These are phyloP conservation scores for Cantharis rufa DNA, from an alignment of 2,888 invertebrate species.

Conservation along the genomic window DNA sequence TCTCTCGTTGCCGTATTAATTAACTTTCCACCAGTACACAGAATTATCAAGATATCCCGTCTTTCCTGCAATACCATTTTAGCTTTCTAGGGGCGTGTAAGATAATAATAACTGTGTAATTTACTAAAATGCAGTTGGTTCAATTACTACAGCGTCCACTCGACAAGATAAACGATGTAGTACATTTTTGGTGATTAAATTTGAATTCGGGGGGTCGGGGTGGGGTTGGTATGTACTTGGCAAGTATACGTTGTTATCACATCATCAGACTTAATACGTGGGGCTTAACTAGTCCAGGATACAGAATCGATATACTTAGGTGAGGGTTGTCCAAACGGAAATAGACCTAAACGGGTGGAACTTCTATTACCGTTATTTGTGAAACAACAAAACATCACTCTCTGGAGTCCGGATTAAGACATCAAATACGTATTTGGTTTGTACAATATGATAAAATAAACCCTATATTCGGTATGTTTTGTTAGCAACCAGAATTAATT, in stretches of 20 bases:
- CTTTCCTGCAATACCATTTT: not conserved
- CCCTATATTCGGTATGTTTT: not conserved
- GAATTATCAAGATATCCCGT: not conserved
- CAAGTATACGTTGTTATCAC: not conserved
- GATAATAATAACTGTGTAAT: not conserved
- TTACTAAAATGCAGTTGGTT: not conserved
- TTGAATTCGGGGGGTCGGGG: not conserved
- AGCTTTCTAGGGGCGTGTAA: not conserved
- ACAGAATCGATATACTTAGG: not conserved
- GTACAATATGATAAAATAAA: not conserved
- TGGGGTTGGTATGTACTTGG: not conserved
- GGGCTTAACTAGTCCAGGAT: not conserved
- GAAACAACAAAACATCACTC: not conserved
- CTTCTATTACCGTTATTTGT: not conserved
- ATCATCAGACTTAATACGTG: not conserved
- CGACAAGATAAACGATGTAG: not conserved
- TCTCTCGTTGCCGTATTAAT: not conserved
- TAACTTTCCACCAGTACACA: not conserved
- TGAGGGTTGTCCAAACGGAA: not conserved
- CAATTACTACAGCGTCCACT: not conserved
- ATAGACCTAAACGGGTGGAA: not conserved
- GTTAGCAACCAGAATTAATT: not conserved
- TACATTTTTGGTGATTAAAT: not conserved
- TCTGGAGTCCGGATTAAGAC: not conserved
- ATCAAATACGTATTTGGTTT: not conserved